phyloP scores from a whole-genome alignment of 2,113 vertebrate species.

The Microtus ochrogaster region DNA sequence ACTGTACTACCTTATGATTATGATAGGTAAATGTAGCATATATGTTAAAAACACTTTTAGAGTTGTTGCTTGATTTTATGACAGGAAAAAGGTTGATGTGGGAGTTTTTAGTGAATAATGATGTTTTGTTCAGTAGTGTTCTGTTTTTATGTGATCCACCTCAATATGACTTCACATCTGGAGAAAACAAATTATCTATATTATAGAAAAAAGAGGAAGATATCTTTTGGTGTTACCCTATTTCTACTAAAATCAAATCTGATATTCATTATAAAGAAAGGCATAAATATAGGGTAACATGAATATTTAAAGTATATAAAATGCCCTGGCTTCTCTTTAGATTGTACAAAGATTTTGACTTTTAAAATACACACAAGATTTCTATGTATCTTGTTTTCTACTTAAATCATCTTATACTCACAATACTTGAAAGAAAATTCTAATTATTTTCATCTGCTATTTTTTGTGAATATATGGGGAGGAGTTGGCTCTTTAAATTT shows the following conservation, averaged over 20 bases:
- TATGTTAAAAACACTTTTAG: slow-evolving; percentile 24
- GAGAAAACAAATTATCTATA: background rate
- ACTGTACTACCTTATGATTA: slow-evolving; percentile 94
- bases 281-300: background rate
- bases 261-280: slow-evolving; percentile 1
- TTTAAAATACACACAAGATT: slow-evolving; percentile 27
- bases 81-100: background rate
- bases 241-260: slow-evolving; percentile 28
- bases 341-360: background rate
- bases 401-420: slow-evolving; percentile 15
- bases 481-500: background rate
- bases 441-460: slow-evolving; percentile 15
- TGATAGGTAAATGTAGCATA: slow-evolving; percentile 89
- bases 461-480: background rate
- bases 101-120: slow-evolving; percentile 4
- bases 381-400: slow-evolving; percentile 23
- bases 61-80: slow-evolving; percentile 29
- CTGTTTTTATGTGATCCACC: slow-evolving; percentile 23
- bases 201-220: background rate
- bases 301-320: slow-evolving; percentile 4
- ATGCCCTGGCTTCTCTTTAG: background rate
- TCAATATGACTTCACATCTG: background rate
- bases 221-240: background rate
- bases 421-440: slow-evolving; percentile 39
- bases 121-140: slow-evolving; percentile 33